phyloP scores from a whole-genome alignment of 1,140 invertebrate genomes.

The Zeugodacus cucurbitae region DNA sequence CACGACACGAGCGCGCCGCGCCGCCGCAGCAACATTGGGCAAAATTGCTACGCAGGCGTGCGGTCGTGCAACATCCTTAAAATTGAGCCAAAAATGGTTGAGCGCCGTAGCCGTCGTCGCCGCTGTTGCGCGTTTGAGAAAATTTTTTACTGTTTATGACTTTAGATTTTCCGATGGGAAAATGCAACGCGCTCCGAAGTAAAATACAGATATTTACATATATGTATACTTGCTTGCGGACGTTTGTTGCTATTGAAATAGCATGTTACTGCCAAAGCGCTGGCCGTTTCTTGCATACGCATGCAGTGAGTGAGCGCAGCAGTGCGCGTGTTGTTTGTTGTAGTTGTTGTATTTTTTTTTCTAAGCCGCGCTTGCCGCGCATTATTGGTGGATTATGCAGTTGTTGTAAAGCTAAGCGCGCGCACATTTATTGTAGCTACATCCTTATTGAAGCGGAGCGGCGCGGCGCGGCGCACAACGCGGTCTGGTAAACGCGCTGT shows the following conservation, averaged over 20 bases:
- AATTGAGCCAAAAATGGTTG: slow-evolving; percentile 26
- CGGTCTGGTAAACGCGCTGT: background rate
- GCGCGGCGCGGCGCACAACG: background rate
- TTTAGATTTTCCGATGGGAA: slow-evolving; percentile 47
- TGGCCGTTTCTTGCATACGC: background rate
- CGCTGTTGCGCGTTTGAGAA: background rate
- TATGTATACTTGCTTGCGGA: background rate
- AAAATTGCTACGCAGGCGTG: slow-evolving; percentile 34
- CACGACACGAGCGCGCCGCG: slow-evolving; percentile 4
- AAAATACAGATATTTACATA: background rate
- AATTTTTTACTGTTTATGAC: slow-evolving; percentile 43
- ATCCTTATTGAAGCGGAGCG: slow-evolving; percentile 19
- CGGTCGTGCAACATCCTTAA: slow-evolving; percentile 39
- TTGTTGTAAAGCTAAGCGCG: background rate
- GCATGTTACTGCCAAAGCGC: background rate
- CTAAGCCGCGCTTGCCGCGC: background rate
- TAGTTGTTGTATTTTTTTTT: background rate
- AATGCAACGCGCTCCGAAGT: background rate
- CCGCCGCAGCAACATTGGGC: background rate
- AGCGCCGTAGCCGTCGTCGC: background rate
- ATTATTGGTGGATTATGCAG: background rate
- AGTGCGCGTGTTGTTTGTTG: background rate
- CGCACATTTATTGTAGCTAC: background rate
- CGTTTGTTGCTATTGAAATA: background rate
- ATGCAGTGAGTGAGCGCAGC: background rate